phyloP scores from a whole-genome alignment of 92 coral and sea anemone species.

The Epizoanthus scotinus region DNA sequence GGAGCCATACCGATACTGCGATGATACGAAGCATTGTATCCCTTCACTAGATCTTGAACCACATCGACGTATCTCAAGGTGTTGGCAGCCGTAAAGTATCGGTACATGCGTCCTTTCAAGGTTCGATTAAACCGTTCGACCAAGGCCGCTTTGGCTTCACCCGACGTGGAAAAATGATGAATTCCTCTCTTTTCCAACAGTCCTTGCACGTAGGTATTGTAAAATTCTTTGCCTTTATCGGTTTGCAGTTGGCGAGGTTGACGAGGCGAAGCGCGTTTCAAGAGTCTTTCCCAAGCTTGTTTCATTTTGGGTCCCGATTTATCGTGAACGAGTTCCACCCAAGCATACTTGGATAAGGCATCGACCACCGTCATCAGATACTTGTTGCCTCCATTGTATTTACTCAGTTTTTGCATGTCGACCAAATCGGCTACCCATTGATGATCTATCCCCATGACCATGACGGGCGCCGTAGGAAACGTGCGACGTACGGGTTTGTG shows the following conservation, averaged over 20 bases:
- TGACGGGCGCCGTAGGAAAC: constrained; percentile 18
- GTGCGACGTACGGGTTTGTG: constrained; percentile 33
- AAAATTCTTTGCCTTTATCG: constrained; percentile 56
- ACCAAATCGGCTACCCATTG: constrained; percentile 35
- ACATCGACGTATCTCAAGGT: constrained; percentile 45
- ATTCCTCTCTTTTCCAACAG: constrained; percentile 1
- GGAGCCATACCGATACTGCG: no score
- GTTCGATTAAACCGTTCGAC: constrained; percentile 54
- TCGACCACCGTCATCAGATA: constrained; percentile 11
- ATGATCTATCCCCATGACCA: background rate
- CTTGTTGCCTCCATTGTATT: constrained; percentile 7
- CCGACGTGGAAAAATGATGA: constrained; percentile 28
- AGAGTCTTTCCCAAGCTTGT: background rate
- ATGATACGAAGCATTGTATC: no score
- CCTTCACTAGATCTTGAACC: background rate
- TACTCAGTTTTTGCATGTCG: background rate
- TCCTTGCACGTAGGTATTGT: constrained; percentile 25
- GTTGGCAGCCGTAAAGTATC: constrained; percentile 43
- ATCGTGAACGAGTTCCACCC: constrained; percentile 49
- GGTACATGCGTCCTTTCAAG: constrained; percentile 45
- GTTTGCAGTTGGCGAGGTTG: constrained; percentile 41
- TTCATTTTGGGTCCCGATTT: constrained; percentile 31
- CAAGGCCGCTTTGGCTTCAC: constrained; percentile 27
- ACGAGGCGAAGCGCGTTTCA: constrained; percentile 5
- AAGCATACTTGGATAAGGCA: constrained; percentile 57